These are phyloP conservation scores for Anniella stebbinsi DNA, from an alignment of 2,797 vertebrate genomes.

Conservation along the genomic window DNA sequence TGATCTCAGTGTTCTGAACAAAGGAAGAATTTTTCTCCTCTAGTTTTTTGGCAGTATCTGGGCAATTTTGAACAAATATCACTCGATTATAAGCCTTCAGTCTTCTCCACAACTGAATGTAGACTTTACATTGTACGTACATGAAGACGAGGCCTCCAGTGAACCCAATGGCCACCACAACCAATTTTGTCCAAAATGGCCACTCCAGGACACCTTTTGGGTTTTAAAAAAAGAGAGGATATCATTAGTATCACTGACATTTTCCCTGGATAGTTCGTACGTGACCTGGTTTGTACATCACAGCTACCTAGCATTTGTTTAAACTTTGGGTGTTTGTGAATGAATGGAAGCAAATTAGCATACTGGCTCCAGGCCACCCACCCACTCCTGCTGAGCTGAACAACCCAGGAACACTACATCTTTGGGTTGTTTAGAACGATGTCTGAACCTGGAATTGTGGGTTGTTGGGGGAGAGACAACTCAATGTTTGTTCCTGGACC, in stretches of 20 bases:
- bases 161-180: constrained; percentile 93
- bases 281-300: not conserved
- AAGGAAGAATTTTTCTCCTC: constrained; percentile 81
- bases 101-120: constrained; percentile 95
- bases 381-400: too few species aligned
- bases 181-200: constrained; percentile 99
- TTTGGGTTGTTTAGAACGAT: too few species aligned
- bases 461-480: too few species aligned
- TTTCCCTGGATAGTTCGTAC: not conserved
- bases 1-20: constrained; percentile 76
- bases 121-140: constrained; percentile 97
- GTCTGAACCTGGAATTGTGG: too few species aligned
- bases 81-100: constrained; percentile 98
- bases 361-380: too few species aligned
- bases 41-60: constrained; percentile 85
- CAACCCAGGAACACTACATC: not conserved
- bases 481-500: too few species aligned
- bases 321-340: too few species aligned
- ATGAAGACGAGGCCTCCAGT: constrained; percentile 95
- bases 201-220: constrained; percentile 92
- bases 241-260: constrained; percentile 22
- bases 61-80: constrained; percentile 98
- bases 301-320: too few species aligned
- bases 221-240: constrained; percentile 1
- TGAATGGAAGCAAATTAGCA: too few species aligned